phyloP scores from a whole-genome alignment of 2,113 vertebrate genomes.

The Gambusia holbrooki region DNA sequence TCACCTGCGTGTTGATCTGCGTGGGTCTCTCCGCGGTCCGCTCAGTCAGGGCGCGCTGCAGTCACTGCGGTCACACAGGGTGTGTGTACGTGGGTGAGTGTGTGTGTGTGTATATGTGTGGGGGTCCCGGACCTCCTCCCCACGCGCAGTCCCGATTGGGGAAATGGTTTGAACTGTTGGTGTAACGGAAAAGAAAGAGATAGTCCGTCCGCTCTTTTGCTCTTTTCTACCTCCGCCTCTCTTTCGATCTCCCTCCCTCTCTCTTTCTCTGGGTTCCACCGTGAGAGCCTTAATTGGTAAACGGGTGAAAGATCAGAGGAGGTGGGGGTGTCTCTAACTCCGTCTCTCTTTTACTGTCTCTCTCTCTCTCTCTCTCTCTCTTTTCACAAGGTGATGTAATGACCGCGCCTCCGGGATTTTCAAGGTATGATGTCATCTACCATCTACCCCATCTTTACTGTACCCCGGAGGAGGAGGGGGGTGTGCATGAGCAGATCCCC shows the following conservation, averaged over 20 bases:
- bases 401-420: constrained; percentile 80
- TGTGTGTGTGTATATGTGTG: constrained; percentile 5
- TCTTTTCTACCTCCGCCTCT: constrained; percentile 65
- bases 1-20: constrained; percentile 13
- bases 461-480: background rate
- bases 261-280: constrained; percentile 18
- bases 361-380: background rate
- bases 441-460: constrained; percentile 30
- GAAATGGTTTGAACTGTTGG: constrained; percentile 53
- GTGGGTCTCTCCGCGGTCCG: constrained; percentile 33
- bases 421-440: constrained; percentile 80
- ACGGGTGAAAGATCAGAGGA: constrained; percentile 43
- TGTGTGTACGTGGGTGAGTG: constrained; percentile 10
- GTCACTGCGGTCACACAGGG: constrained; percentile 22
- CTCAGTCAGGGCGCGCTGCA: constrained; percentile 39
- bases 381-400: constrained; percentile 72
- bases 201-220: constrained; percentile 55
- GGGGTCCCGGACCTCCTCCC: constrained; percentile 65
- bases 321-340: constrained; percentile 47
- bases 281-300: constrained; percentile 76
- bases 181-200: constrained; percentile 64
- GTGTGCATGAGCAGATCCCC: background rate
- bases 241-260: constrained; percentile 25
- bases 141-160: constrained; percentile 65
- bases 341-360: background rate